Evolutionary conservation across 1,140 invertebrate species (phyloP).

Genomic region (Drosophila mojavensis): DNA sequence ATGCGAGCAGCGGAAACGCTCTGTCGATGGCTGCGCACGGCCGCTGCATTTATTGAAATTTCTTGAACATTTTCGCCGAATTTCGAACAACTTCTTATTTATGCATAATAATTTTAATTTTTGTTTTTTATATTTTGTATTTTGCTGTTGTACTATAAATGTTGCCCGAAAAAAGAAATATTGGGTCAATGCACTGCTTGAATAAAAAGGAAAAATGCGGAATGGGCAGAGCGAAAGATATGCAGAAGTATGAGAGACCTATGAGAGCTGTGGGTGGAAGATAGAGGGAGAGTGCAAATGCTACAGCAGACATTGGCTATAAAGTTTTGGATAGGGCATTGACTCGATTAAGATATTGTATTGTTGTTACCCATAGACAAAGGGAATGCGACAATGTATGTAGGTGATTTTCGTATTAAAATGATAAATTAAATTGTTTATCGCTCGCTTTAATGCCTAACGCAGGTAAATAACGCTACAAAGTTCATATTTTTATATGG

Average conservation of each 20-base stretch:
- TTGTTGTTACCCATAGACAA: neutral
- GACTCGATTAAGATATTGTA: conserved; percentile 16
- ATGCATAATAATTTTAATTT: conserved; percentile 55
- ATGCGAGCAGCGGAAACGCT: conserved; percentile 35
- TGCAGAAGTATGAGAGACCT: neutral
- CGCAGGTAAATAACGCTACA: neutral
- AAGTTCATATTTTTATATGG: neutral
- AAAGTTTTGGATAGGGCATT: conserved; percentile 18
- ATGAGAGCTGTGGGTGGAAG: neutral
- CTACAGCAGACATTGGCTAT: conserved; percentile 17
- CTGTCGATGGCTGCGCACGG: neutral
- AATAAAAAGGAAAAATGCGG: neutral
- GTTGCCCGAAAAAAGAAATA: conserved; percentile 53
- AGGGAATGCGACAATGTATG: too few species aligned
- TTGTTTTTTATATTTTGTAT: neutral
- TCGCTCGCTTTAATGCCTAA: neutral
- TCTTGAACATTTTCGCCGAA: conserved; percentile 54
- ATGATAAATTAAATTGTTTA: too few species aligned
- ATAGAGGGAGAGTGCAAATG: neutral
- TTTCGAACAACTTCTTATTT: conserved; percentile 54
- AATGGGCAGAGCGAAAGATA: conserved; percentile 1
- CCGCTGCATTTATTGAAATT: conserved; percentile 43
- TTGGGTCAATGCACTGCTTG: conserved; percentile 55
- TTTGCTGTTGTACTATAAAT: conserved; percentile 30
- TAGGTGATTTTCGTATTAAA: too few species aligned